Evolutionary conservation across 2,888 invertebrate species (phyloP), one percentile per base, ranked within the genome.

Genomic region (Thyatira batis): DNA sequence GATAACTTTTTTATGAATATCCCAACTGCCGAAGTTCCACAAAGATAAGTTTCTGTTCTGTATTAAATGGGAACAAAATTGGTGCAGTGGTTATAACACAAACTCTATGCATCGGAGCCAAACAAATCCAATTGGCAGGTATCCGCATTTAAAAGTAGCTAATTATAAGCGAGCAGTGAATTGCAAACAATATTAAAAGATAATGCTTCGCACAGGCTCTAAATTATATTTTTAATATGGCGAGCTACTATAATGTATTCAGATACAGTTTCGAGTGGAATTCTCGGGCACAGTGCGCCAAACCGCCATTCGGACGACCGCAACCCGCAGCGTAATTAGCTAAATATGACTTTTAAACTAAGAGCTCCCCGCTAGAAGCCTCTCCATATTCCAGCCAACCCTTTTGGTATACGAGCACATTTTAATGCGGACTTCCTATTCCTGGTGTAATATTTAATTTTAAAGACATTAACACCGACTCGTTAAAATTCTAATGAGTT

Each of bases 291-390:
- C 71, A 64, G 68, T 72, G 62, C 69, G 71, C 73, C 73, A 67
- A 71, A 71, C 78, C 73, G 71, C 72, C 72, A 62, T 66, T 67
- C 70, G 74, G 68, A 67, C 78, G 71, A 71, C 81, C 78, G 69
- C 82, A 71, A 69, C 70, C 77, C 81, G 74, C 79, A 76, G 70
- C 73, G 78, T 87, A 87, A 88, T 89, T 89, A 87, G 85, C 85
- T 85, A 84, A 86, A 88, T 88, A 87, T 85, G 82, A 86, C 86
- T 87, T 87, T 85, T 82, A 85, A 87, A 86, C 84, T 82, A 82
- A 84, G 82, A 83, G 80, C 78, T 71, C 72, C 72, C 68, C 55
- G 72, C 76, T 72, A 77, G 75, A 74, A 77, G 72, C 76, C 78
- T 80, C 75, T 77, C 66, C 71, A 74, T 79, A 77, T 78, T 75